A percentile compares a stretch with the other conserved stretches of the same genome.
Conservation (phyloP, 2,888 invertebrate species). For the Macaria liturata region DNA sequence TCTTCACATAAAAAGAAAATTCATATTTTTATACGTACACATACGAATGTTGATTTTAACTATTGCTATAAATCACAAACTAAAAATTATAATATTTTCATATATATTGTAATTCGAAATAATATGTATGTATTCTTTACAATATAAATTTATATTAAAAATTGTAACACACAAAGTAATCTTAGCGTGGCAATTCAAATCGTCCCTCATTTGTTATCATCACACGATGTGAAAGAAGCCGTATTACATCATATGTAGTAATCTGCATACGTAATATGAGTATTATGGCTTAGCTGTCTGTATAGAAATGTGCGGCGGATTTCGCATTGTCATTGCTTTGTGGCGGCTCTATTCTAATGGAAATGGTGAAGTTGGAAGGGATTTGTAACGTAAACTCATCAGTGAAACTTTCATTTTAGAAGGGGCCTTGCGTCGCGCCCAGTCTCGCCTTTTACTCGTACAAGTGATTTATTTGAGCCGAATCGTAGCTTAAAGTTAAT, state of each 20-base stretch:
- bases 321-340: conserved; percentile 35
- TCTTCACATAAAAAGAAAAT: too few relatives aligned
- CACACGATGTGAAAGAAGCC: conserved; percentile 13
- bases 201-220: too few relatives aligned
- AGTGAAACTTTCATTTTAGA: conserved; percentile 34
- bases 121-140: too few relatives aligned
- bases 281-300: background rate
- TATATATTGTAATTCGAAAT: too few relatives aligned
- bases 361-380: conserved; percentile 38
- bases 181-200: too few relatives aligned
- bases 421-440: conserved; percentile 8
- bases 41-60: too few relatives aligned
- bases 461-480: conserved; percentile 11
- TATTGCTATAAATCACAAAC: too few relatives aligned
- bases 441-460: conserved; percentile 11
- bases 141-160: too few relatives aligned
- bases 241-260: conserved; percentile 17
- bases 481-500: conserved; percentile 10
- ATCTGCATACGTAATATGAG: conserved; percentile 2
- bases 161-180: too few relatives aligned
- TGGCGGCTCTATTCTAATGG: conserved; percentile 35
- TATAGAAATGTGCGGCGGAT: conserved; percentile 16
- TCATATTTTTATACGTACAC: too few relatives aligned
- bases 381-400: conserved; percentile 37
- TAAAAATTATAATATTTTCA: too few relatives aligned